Conservation (phyloP, 1,140 invertebrate species). For the Chlorops oryzae region DNA sequence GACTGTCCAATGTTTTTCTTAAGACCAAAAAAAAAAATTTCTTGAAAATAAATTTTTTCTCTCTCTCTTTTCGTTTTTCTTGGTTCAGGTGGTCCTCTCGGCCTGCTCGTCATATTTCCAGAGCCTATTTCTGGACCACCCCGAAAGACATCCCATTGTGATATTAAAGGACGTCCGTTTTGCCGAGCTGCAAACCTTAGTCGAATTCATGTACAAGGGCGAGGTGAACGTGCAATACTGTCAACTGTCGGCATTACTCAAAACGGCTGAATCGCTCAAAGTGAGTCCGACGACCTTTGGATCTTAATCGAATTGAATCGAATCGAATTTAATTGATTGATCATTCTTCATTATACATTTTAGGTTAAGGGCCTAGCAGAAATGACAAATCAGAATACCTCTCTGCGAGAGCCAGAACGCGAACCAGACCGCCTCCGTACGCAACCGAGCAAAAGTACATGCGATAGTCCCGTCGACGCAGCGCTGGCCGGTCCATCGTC, state of each 20-base stretch:
- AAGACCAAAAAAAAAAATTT: no score
- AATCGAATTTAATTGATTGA: no score
- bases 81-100: conserved; percentile 71
- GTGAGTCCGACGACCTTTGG: conserved; percentile 42
- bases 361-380: conserved; percentile 82
- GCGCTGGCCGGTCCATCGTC: conserved; percentile 15
- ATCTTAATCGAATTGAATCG: not conserved
- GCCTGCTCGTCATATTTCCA: conserved; percentile 93
- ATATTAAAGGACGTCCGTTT: conserved; percentile 90
- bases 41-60: not conserved
- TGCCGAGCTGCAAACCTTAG: conserved; percentile 79
- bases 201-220: conserved; percentile 95
- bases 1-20: not conserved
- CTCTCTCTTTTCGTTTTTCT: not conserved
- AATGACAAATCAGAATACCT: conserved; percentile 73
- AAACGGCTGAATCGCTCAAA: conserved; percentile 88
- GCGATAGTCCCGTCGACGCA: conserved; percentile 20
- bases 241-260: conserved; percentile 81
- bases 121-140: conserved; percentile 80
- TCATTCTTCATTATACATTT: no score
- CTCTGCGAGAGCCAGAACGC: conserved; percentile 47
- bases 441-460: conserved; percentile 28
- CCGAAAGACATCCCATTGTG: conserved; percentile 85
- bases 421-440: conserved; percentile 45
- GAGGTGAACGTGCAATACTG: conserved; percentile 92